phyloP scores from a whole-genome alignment of 2,797 vertebrate species.

The Rhynchonycteris naso region DNA sequence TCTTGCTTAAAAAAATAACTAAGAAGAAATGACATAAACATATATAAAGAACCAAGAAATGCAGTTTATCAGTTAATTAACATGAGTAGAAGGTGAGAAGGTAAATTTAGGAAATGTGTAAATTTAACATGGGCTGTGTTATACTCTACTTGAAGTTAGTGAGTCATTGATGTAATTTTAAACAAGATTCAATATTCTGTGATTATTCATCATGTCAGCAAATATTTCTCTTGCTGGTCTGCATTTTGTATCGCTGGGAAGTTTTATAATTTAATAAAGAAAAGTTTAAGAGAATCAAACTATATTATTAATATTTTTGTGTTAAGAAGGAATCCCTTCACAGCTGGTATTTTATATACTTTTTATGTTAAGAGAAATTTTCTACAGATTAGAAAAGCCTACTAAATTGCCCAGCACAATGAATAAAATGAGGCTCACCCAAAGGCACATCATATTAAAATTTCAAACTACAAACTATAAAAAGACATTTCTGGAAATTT shows the following conservation, averaged over 20 bases:
- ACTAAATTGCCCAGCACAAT: neutral
- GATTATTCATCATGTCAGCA: neutral
- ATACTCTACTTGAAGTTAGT: constrained; percentile 3
- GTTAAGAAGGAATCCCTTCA: neutral
- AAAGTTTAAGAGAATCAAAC: constrained; percentile 2
- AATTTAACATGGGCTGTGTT: neutral
- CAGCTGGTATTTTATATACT: neutral
- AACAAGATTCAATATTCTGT: neutral
- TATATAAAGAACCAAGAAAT: constrained; percentile 19
- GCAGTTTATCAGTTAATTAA: neutral
- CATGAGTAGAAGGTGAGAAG: neutral
- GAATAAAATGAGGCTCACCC: neutral
- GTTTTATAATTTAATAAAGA: neutral
- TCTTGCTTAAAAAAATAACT: neutral
- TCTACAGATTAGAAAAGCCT: neutral
- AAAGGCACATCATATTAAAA: neutral
- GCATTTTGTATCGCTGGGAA: neutral
- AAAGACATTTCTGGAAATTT: neutral
- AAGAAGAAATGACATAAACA: neutral
- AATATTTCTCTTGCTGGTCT: neutral
- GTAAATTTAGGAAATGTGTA: neutral
- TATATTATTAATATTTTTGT: neutral
- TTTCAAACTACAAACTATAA: neutral
- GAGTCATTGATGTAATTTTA: neutral
- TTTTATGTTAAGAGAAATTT: neutral